phyloP scores from a whole-genome alignment of 2,797 vertebrate genomes.

The Anabacerthia variegaticeps region DNA sequence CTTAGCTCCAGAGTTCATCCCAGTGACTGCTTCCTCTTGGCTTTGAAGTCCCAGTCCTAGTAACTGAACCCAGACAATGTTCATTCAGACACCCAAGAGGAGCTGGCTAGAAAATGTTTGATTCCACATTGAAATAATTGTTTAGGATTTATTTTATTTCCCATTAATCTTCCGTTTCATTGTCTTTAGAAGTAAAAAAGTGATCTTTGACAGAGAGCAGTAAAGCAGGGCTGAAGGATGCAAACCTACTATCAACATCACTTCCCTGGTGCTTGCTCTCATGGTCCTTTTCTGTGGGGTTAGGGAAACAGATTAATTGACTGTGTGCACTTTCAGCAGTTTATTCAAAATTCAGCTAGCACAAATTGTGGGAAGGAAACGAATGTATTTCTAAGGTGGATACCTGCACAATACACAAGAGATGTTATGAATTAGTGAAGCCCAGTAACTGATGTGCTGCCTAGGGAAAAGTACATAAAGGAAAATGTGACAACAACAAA shows the following conservation, averaged over 20 bases:
- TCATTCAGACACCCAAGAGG: background rate
- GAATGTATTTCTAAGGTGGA: background rate
- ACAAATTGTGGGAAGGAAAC: background rate
- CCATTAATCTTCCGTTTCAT: background rate
- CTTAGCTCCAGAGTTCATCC: background rate
- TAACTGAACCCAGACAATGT: background rate
- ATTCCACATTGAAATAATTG: background rate
- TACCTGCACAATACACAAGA: rapidly evolving
- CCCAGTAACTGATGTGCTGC: background rate
- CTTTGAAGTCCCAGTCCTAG: background rate
- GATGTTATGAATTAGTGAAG: background rate
- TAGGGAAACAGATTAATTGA: background rate
- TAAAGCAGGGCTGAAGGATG: background rate
- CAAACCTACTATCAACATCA: background rate
- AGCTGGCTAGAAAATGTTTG: background rate
- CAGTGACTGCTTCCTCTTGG: background rate
- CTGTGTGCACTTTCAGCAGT: background rate
- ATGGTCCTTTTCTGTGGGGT: background rate
- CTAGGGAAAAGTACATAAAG: background rate
- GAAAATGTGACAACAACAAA: background rate
- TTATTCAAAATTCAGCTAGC: background rate
- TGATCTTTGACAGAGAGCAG: background rate
- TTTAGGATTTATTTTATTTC: background rate
- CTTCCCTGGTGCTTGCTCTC: background rate
- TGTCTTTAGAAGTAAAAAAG: background rate